Conservation (phyloP, 1,140 invertebrate species). For the Hypothenemus hampei region DNA sequence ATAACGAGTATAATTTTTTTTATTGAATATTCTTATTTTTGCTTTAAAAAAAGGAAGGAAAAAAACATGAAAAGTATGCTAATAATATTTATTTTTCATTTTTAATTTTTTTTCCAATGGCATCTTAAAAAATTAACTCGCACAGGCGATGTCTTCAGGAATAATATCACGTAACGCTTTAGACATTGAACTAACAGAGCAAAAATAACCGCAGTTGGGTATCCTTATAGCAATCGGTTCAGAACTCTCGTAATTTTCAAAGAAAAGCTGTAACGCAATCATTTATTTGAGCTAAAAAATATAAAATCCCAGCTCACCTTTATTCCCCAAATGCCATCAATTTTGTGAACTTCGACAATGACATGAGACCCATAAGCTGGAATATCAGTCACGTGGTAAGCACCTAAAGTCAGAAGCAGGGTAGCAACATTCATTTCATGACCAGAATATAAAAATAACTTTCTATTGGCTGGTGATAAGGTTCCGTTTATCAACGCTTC, state of each 20-base stretch:
- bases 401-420: constrained; percentile 11
- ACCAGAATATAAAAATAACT: constrained; percentile 27
- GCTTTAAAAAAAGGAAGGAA: background rate
- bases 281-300: constrained; percentile 1
- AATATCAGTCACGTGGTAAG: constrained; percentile 16
- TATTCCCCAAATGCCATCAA: constrained; percentile 9
- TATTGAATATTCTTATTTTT: background rate
- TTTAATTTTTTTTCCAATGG: background rate
- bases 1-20: background rate
- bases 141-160: background rate
- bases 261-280: constrained; percentile 1
- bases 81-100: background rate
- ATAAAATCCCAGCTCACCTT: constrained; percentile 11
- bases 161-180: background rate
- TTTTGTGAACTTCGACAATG: constrained; percentile 24
- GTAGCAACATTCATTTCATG: constrained; percentile 24
- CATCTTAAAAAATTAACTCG: background rate
- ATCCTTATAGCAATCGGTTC: constrained; percentile 1
- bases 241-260: background rate
- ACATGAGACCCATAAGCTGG: constrained; percentile 25
- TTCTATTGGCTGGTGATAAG: constrained; percentile 4
- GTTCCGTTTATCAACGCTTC: constrained; percentile 8
- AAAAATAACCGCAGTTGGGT: constrained; percentile 1
- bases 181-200: background rate
- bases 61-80: background rate